Evolutionary conservation across 2,113 vertebrate genomes (phyloP).

Genomic region (Beaufortia kweichowensis): DNA sequence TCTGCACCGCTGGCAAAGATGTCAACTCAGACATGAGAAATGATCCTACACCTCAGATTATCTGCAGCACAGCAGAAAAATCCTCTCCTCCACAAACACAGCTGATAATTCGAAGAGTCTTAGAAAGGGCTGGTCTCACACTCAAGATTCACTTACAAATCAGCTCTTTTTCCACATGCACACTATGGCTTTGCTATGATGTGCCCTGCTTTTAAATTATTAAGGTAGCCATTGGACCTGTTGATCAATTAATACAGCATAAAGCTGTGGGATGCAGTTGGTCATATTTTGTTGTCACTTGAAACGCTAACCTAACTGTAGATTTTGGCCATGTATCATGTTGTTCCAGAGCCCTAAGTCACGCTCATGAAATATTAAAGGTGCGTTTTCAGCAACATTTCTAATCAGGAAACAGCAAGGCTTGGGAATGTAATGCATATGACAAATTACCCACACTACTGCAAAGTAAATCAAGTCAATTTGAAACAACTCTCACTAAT

Average conservation of each 20-base stretch:
- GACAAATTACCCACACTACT: conserved; percentile 21
- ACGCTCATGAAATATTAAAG: conserved; percentile 40
- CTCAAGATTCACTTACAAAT: conserved; percentile 41
- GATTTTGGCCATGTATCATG: conserved; percentile 30
- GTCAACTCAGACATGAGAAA: conserved; percentile 49
- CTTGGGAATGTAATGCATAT: conserved; percentile 12
- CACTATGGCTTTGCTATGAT: conserved; percentile 14
- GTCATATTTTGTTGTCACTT: conserved; percentile 27
- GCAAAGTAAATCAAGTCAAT: conserved; percentile 25
- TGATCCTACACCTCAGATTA: conserved; percentile 43
- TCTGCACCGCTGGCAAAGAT: conserved; percentile 46
- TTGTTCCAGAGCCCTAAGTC: neutral
- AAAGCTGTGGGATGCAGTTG: conserved; percentile 33
- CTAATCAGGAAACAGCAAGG: conserved; percentile 20
- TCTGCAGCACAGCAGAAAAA: conserved; percentile 46
- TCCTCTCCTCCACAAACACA: conserved; percentile 44
- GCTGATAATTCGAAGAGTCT: conserved; percentile 44
- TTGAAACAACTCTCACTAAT: conserved; percentile 13
- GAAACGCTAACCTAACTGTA: conserved; percentile 17
- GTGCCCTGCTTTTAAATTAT: conserved; percentile 25
- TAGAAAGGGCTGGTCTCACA: conserved; percentile 28
- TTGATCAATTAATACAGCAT: conserved; percentile 35
- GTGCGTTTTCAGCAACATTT: conserved; percentile 35
- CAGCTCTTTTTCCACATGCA: conserved; percentile 38
- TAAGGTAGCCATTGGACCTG: conserved; percentile 21